Evolutionary conservation across 2,113 vertebrate genomes (phyloP).

Genomic region (Formicarius rufipectus): DNA sequence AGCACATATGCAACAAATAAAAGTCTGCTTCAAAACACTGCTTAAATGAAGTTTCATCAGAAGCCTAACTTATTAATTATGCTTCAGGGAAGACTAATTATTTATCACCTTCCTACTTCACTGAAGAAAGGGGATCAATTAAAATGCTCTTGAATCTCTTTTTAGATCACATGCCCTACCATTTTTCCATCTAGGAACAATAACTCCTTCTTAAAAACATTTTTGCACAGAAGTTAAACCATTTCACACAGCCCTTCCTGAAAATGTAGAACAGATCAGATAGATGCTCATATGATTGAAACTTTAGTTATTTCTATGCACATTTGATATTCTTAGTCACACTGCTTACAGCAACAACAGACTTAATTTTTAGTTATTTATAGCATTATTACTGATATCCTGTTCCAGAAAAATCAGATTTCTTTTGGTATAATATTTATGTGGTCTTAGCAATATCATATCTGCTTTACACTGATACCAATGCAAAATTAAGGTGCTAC

Average conservation of each 20-base stretch:
- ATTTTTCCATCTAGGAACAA: constrained; percentile 2
- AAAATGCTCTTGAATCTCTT: constrained; percentile 32
- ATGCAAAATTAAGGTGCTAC: background rate
- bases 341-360: background rate
- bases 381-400: background rate
- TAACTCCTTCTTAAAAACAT: background rate
- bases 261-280: background rate
- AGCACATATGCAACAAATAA: background rate
- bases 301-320: background rate
- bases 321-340: background rate
- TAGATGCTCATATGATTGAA: background rate
- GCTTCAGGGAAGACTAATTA: constrained; percentile 48
- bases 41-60: constrained; percentile 47
- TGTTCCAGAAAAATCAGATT: background rate
- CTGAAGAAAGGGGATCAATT: constrained; percentile 27
- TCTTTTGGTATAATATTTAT: background rate
- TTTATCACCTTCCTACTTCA: constrained; percentile 28
- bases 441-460: background rate
- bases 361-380: background rate
- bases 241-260: background rate
- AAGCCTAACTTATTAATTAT: constrained; percentile 39
- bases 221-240: background rate
- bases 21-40: constrained; percentile 12
- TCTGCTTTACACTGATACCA: background rate
- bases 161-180: background rate